phyloP scores from a whole-genome alignment of 2,888 invertebrate genomes.

The Coenonympha glycerion region DNA sequence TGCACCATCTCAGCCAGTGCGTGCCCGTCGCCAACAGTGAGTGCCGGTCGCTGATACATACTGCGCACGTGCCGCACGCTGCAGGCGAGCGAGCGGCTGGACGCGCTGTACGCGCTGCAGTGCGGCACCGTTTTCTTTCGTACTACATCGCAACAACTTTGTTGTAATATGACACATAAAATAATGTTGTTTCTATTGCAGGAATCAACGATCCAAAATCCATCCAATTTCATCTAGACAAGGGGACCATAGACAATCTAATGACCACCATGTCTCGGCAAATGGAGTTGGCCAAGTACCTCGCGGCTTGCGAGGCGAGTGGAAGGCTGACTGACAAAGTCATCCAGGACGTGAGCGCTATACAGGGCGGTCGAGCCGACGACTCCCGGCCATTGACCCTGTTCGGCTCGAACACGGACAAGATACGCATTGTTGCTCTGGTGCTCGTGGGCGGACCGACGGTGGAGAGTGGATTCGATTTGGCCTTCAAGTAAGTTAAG shows the following conservation, averaged over 20 bases:
- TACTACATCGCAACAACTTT: too few species aligned
- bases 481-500: slow-evolving; percentile 81
- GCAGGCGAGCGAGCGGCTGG: slow-evolving; percentile 80
- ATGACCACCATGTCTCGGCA: slow-evolving; percentile 88
- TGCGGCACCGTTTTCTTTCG: too few species aligned
- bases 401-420: slow-evolving; percentile 81
- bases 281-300: slow-evolving; percentile 84
- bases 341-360: slow-evolving; percentile 52
- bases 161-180: too few species aligned
- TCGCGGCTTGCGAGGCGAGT: slow-evolving; percentile 78
- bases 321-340: slow-evolving; percentile 62
- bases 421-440: slow-evolving; percentile 81
- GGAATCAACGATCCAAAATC: slow-evolving; percentile 70
- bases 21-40: slow-evolving; percentile 50
- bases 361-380: slow-evolving; percentile 32
- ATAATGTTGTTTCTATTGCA: slow-evolving; percentile 32
- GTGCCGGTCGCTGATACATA: too few species aligned
- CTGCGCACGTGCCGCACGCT: slow-evolving; percentile 80
- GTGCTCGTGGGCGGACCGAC: slow-evolving; percentile 80
- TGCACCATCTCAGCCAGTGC: slow-evolving; percentile 80
- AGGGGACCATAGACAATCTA: slow-evolving; percentile 83
- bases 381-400: slow-evolving; percentile 78
- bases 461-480: slow-evolving; percentile 82
- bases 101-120: slow-evolving; percentile 86
- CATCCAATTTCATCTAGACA: slow-evolving; percentile 82